Evolutionary conservation across 2,888 invertebrate species (phyloP), one percentile per base, ranked within the genome.

Genomic region (Dichetophora obliterata): DNA sequence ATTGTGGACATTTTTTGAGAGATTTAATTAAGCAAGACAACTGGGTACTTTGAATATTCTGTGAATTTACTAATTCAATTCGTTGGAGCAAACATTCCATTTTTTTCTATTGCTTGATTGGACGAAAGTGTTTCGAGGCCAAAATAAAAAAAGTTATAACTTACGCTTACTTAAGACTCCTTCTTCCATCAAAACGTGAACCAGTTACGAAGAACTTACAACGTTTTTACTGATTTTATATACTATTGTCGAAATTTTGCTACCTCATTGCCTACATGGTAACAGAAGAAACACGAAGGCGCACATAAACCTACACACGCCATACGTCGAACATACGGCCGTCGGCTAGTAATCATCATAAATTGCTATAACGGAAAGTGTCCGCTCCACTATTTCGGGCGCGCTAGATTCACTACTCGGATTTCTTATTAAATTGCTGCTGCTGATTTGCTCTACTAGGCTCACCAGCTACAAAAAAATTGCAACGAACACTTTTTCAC

Each of bases 271-370:
- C 22, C 59, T 14, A 59, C 59, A 59, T 24, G 16, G 24, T 14
- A 24, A 59, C 24, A 22, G 14, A 59, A 59, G 22, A 24, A 59
- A 27, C 16, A 59, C 59, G 24, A 59, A 59, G 59, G 24, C 59
- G 59, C 22, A 59, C 24, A 14, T 27, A 43, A 59, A 59, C 59
- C 59, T 59, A 59, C 59, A 59, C 59, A 59, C 59, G 59, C 27
- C 22, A 27, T 19, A 27, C 11, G 14, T 59, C 24, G 24, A 59
- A 27, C 59, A 27, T 1, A 27, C 59, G 16, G 27, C 14, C 59
- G 59, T 59, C 59, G 59, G 59, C 59, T 59, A 27, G 59, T 59
- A 59, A 59, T 59, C 19, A 22, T 54, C 54, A 22, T 54, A 54
- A 54, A 54, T 54, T 3, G 43, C 43, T 43, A 43, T 59, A 22